Evolutionary conservation across 1,140 invertebrate genomes (phyloP).

Genomic region (Drosophila kepulauana): DNA sequence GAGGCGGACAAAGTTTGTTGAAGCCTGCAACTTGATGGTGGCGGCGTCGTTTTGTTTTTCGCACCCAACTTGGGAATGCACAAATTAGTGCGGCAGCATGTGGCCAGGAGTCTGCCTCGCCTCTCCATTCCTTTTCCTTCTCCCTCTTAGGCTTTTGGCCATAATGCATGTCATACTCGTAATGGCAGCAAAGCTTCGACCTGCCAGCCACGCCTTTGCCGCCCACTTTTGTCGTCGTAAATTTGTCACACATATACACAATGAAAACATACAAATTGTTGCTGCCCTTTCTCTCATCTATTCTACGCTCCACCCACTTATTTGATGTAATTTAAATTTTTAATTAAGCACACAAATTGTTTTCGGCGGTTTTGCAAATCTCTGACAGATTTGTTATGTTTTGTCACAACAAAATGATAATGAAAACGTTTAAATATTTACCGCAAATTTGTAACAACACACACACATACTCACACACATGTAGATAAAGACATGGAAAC

Average conservation of each 20-base stretch:
- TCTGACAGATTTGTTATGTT: slow-evolving; percentile 68
- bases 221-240: slow-evolving; percentile 44
- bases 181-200: slow-evolving; percentile 49
- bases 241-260: slow-evolving; percentile 62
- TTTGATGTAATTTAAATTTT: slow-evolving; percentile 83
- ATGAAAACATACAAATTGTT: slow-evolving; percentile 62
- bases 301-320: slow-evolving; percentile 20
- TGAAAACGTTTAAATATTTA: slow-evolving; percentile 82
- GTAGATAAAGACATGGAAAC: slow-evolving; percentile 21
- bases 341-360: slow-evolving; percentile 82
- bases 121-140: background rate
- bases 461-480: slow-evolving; percentile 33
- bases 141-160: slow-evolving; percentile 26
- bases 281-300: background rate
- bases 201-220: background rate
- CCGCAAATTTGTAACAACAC: slow-evolving; percentile 71
- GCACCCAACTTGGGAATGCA: slow-evolving; percentile 76
- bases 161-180: slow-evolving; percentile 76
- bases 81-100: slow-evolving; percentile 81
- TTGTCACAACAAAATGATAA: slow-evolving; percentile 73
- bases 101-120: slow-evolving; percentile 40
- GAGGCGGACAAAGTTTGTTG: slow-evolving; percentile 60
- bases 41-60: slow-evolving; percentile 73
- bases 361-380: slow-evolving; percentile 77
- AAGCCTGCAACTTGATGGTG: slow-evolving; percentile 55